A percentile compares a stretch with the other conserved stretches of the same genome.
phyloP scores from a whole-genome alignment of 2,888 invertebrate species.

The Volucella bombylans region DNA sequence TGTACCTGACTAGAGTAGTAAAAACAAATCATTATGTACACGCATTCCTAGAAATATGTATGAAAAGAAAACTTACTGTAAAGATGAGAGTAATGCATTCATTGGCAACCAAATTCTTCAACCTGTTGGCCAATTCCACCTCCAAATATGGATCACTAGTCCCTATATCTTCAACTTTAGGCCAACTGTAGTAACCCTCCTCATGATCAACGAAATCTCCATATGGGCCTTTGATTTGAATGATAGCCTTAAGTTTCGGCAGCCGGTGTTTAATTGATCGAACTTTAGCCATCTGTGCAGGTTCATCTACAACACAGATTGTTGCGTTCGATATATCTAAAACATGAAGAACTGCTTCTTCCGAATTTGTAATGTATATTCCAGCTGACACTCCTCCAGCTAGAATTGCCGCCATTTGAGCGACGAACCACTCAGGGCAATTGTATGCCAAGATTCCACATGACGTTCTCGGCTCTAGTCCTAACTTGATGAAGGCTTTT shows the following conservation, averaged over 20 bases:
- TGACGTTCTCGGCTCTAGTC: conserved; percentile 88
- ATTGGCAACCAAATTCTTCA: conserved; percentile 88
- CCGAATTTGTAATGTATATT: conserved; percentile 94
- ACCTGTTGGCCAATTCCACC: conserved; percentile 85
- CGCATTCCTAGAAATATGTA: no score
- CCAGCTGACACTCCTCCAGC: conserved; percentile 94
- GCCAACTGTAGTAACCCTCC: conserved; percentile 80
- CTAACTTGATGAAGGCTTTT: conserved; percentile 91
- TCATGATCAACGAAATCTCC: conserved; percentile 78
- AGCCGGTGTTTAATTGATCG: conserved; percentile 86
- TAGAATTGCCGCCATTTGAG: conserved; percentile 91
- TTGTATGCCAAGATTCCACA: conserved; percentile 95
- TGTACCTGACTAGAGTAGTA: conserved; percentile 89
- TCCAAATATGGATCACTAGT: conserved; percentile 85
- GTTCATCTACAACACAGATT: conserved; percentile 93
- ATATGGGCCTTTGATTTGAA: conserved; percentile 83
- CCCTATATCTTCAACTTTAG: conserved; percentile 79
- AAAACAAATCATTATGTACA: neutral
- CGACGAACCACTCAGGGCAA: conserved; percentile 93
- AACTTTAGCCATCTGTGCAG: conserved; percentile 92
- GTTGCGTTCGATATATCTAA: conserved; percentile 89
- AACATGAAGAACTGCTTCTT: conserved; percentile 92
- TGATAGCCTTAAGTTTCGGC: conserved; percentile 89
- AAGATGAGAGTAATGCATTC: conserved; percentile 93
- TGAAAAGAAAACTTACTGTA: conserved; percentile 89